Evolutionary conservation across 2,113 vertebrate species (phyloP).

Genomic region (Pycnonotus jocosus): DNA sequence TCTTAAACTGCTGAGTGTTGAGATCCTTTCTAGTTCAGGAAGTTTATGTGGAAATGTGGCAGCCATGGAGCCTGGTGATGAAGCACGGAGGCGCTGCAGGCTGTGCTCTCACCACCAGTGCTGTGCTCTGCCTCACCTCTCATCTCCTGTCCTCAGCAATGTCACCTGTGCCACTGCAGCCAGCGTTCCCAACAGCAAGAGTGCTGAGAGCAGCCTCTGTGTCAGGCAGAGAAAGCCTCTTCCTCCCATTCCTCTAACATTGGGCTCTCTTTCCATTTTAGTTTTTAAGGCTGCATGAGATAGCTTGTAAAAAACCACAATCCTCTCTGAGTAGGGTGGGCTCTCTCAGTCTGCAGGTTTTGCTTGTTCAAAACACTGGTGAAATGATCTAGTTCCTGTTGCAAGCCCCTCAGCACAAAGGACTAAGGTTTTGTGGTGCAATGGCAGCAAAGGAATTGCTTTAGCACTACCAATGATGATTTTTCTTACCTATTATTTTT

Average conservation of each 20-base stretch:
- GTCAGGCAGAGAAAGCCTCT: too few species aligned
- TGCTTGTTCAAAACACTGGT: neutral
- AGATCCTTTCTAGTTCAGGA: neutral
- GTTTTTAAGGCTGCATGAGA: neutral
- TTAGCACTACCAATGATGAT: neutral
- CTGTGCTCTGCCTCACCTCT: accelerated
- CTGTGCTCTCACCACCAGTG: accelerated
- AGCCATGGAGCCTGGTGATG: accelerated
- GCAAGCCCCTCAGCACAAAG: neutral
- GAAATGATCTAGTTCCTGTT: neutral
- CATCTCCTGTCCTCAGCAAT: accelerated
- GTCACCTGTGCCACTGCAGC: neutral
- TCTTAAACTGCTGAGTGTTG: neutral
- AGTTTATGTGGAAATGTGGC: neutral
- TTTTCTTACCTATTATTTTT: neutral
- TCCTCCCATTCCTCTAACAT: neutral
- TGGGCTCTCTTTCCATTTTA: neutral
- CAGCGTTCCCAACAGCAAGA: accelerated
- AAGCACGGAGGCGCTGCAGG: neutral
- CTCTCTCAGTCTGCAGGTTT: neutral
- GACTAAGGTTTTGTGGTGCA: neutral
- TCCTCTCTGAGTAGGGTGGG: neutral
- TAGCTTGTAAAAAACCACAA: neutral
- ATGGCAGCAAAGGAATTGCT: neutral
- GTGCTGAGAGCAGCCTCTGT: neutral